phyloP scores from a whole-genome alignment of 2,797 vertebrate species.

The Aulostomus chinensis region DNA sequence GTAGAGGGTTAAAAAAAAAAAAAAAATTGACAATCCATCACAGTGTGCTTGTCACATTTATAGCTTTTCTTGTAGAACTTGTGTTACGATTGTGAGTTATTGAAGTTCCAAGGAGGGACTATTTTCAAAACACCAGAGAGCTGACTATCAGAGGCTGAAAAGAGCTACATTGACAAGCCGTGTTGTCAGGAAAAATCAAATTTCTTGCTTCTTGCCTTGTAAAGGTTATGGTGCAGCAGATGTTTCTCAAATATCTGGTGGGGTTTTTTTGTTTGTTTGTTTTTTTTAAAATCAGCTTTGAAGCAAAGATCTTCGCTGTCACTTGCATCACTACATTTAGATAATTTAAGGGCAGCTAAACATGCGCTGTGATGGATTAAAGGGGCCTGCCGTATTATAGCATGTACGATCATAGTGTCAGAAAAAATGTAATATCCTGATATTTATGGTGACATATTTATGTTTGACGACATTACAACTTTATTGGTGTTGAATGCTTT shows the following conservation, averaged over 20 bases:
- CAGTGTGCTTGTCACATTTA: conserved; percentile 1
- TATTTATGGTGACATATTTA: not conserved
- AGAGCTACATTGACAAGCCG: conserved; percentile 27
- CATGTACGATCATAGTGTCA: not conserved
- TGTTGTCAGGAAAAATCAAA: conserved; percentile 47
- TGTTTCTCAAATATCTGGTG: conserved; percentile 16
- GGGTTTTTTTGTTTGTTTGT: too few relatives aligned
- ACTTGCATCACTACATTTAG: conserved; percentile 9
- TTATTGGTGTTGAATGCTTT: not conserved
- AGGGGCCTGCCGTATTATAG: not conserved
- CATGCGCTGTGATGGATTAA: not conserved
- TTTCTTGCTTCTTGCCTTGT: conserved; percentile 17
- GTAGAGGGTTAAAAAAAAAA: not conserved
- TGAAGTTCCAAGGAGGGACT: conserved; percentile 20
- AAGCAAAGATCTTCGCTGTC: conserved; percentile 7
- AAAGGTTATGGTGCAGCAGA: conserved; percentile 3
- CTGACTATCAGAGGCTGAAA: conserved; percentile 25
- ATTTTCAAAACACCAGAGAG: conserved; percentile 42
- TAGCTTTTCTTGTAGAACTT: conserved; percentile 5
- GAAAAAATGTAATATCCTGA: not conserved
- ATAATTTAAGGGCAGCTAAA: conserved; percentile 26
- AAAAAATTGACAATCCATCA: conserved; percentile 17
- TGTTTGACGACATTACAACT: not conserved
- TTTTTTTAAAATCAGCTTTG: conserved; percentile 22
- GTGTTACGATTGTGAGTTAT: conserved; percentile 10